phyloP scores from a whole-genome alignment of 2,797 vertebrate genomes.

The Hydrolagus colliei region DNA sequence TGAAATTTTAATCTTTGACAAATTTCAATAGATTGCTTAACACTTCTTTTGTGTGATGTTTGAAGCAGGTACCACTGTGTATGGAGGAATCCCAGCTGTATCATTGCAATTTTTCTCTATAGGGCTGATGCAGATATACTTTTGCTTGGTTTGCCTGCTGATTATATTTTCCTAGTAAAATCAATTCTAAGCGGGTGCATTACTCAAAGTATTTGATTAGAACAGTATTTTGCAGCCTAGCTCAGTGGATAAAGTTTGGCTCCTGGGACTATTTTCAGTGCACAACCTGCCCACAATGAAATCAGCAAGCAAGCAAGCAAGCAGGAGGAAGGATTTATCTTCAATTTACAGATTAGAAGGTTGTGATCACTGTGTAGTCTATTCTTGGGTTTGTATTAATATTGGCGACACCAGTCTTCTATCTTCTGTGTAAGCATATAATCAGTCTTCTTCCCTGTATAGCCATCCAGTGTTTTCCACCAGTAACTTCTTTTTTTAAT shows the following conservation, averaged over 20 bases:
- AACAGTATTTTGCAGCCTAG: neutral
- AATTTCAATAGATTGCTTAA: neutral
- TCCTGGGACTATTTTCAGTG: neutral
- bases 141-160: neutral
- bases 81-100: neutral
- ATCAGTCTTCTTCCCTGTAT: neutral
- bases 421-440: neutral
- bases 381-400: neutral
- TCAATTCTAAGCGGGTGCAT: neutral
- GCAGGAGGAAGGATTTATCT: conserved; percentile 5
- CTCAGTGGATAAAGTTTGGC: neutral
- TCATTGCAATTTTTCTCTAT: neutral
- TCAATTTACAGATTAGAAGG: conserved; percentile 27
- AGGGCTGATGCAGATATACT: neutral
- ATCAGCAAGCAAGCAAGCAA: neutral
- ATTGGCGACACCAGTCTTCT: neutral
- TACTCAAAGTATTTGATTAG: conserved; percentile 5
- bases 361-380: neutral
- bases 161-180: neutral
- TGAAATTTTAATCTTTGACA: neutral
- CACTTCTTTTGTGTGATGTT: neutral
- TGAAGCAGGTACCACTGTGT: neutral
- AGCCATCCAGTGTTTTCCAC: neutral
- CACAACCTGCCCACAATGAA: neutral
- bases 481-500: neutral